Conservation (phyloP, 2,888 invertebrate genomes). For the Drosophila meridiana region DNA sequence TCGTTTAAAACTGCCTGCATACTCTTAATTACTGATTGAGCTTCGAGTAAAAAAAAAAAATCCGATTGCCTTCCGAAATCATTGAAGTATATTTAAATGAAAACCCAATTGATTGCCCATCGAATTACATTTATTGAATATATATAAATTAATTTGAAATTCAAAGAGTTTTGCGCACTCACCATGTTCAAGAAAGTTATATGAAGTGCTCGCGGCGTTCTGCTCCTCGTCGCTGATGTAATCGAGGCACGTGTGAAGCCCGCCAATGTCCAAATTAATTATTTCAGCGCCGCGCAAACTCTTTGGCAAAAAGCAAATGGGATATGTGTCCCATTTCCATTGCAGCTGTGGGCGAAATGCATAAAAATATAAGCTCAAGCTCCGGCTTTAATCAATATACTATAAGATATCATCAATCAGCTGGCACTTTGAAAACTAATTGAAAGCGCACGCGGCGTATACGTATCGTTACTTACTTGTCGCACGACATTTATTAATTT, state of each 20-base stretch:
- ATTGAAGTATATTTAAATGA: background rate
- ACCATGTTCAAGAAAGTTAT: conserved; percentile 87
- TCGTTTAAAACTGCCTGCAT: background rate
- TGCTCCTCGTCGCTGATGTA: conserved; percentile 86
- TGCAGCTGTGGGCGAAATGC: conserved; percentile 72
- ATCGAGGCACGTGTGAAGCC: conserved; percentile 84
- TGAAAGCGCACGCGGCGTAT: conserved; percentile 28
- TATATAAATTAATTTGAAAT: background rate
- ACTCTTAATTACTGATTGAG: background rate
- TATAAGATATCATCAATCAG: conserved; percentile 45
- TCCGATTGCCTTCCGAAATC: background rate
- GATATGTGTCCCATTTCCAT: conserved; percentile 85
- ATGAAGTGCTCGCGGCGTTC: conserved; percentile 86
- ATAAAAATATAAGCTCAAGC: conserved; percentile 2
- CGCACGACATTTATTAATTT: conserved; percentile 85
- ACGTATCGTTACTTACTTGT: conserved; percentile 79
- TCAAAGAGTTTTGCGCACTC: conserved; percentile 35
- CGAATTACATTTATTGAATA: background rate
- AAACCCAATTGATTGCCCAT: background rate
- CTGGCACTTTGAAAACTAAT: conserved; percentile 42
- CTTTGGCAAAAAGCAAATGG: conserved; percentile 85
- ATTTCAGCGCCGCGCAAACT: conserved; percentile 84
- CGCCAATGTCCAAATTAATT: conserved; percentile 83
- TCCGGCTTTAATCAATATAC: background rate
- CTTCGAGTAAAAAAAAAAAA: background rate